Evolutionary conservation across 2,113 vertebrate species (phyloP).

Genomic region (Nibea coibor): DNA sequence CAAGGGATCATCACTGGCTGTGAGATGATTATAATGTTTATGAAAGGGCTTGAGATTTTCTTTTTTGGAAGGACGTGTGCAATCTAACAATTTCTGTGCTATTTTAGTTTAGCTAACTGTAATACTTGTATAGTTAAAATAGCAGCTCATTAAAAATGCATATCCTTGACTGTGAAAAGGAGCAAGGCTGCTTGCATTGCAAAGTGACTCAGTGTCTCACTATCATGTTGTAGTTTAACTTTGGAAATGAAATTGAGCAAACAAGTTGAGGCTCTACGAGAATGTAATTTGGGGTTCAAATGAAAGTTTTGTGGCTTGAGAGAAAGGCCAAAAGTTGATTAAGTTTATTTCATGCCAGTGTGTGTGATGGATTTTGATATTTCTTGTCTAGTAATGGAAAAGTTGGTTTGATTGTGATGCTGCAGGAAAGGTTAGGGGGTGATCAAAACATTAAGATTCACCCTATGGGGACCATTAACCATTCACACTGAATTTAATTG

Average conservation of each 20-base stretch:
- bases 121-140: constrained; percentile 14
- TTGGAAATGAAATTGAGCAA: neutral
- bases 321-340: neutral
- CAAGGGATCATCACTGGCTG: neutral
- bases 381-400: constrained; percentile 10
- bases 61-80: neutral
- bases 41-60: neutral
- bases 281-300: neutral
- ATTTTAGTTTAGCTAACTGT: neutral
- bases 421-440: neutral
- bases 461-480: constrained; percentile 13
- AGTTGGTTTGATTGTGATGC: neutral
- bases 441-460: constrained; percentile 29
- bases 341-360: neutral
- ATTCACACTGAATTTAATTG: constrained; percentile 33
- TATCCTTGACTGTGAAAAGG: neutral
- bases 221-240: neutral
- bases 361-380: constrained; percentile 20
- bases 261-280: neutral
- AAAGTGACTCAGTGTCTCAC: neutral
- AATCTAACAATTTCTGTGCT: neutral
- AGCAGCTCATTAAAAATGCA: constrained; percentile 18
- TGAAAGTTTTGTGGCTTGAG: neutral
- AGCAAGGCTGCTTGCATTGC: neutral
- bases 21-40: neutral